phyloP scores from a whole-genome alignment of 1,140 invertebrate species.

The Eurosta solidaginis region DNA sequence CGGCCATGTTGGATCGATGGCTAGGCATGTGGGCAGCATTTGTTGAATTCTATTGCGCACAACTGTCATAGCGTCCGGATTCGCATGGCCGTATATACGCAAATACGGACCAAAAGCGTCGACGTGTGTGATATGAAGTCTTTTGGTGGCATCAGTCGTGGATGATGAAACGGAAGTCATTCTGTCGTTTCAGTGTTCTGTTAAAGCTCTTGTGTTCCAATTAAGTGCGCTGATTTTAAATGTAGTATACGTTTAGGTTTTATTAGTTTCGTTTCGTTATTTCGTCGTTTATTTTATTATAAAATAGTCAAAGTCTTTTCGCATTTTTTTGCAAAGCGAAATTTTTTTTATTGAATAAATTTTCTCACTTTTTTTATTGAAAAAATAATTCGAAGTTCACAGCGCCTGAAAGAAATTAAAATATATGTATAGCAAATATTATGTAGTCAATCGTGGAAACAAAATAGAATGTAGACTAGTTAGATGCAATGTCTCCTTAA shows the following conservation, averaged over 20 bases:
- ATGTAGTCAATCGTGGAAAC: neutral
- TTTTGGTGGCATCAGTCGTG: neutral
- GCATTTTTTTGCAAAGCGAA: neutral
- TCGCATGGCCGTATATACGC: constrained; percentile 67
- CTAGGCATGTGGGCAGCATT: constrained; percentile 47
- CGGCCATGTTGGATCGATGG: constrained; percentile 49
- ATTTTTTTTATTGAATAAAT: neutral
- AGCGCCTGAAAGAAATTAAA: neutral
- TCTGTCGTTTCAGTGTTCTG: neutral
- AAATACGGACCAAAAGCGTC: constrained; percentile 33
- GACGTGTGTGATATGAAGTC: constrained; percentile 35
- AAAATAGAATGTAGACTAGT: neutral
- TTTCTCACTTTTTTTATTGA: constrained; percentile 7
- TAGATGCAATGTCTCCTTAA: neutral
- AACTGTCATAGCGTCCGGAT: constrained; percentile 45
- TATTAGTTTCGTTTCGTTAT: constrained; percentile 17
- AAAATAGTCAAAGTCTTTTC: constrained; percentile 17
- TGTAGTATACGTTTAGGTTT: neutral
- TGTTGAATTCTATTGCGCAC: constrained; percentile 47
- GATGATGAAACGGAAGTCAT: constrained; percentile 8
- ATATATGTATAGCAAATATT: neutral
- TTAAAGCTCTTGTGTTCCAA: neutral
- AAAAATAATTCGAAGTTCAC: constrained; percentile 16
- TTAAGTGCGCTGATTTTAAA: neutral
- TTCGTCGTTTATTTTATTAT: neutral